These are phyloP conservation scores for Taenioides sp. DNA, from an alignment of 2,797 vertebrate genomes.

Conservation along the genomic window DNA sequence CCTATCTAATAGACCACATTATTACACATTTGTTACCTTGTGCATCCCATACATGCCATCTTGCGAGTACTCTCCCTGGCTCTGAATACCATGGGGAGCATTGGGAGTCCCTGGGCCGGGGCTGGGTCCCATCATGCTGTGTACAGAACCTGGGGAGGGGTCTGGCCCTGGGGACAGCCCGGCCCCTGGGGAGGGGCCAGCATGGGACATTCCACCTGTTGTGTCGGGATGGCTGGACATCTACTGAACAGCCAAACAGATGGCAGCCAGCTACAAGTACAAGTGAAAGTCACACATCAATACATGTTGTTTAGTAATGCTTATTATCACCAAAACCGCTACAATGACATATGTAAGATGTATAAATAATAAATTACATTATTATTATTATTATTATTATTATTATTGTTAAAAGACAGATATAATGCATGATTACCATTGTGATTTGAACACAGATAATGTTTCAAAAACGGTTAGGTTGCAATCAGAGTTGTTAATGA, in stretches of 20 bases:
- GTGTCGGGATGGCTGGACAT: constrained; percentile 95
- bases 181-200: constrained; percentile 93
- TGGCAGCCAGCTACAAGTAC: constrained; percentile 33
- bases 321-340: no score
- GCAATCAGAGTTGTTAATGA: no score
- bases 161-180: constrained; percentile 95
- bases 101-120: constrained; percentile 88
- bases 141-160: constrained; percentile 94
- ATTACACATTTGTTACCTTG: constrained; percentile 79
- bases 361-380: no score
- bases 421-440: no score
- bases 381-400: no score
- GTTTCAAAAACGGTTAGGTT: no score
- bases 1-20: not conserved
- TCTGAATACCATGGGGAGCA: constrained; percentile 84
- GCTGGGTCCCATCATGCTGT: constrained; percentile 98
- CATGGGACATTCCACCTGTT: constrained; percentile 90
- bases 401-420: no score
- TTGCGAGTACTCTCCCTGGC: constrained; percentile 90
- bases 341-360: no score
- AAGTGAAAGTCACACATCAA: no score
- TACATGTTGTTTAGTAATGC: no score
- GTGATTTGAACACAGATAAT: no score
- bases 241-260: constrained; percentile 58
- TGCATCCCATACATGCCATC: constrained; percentile 91